Base-by-base conservation (phyloP, 2,888 invertebrate genomes). In the Girardia tigrina region DNA sequence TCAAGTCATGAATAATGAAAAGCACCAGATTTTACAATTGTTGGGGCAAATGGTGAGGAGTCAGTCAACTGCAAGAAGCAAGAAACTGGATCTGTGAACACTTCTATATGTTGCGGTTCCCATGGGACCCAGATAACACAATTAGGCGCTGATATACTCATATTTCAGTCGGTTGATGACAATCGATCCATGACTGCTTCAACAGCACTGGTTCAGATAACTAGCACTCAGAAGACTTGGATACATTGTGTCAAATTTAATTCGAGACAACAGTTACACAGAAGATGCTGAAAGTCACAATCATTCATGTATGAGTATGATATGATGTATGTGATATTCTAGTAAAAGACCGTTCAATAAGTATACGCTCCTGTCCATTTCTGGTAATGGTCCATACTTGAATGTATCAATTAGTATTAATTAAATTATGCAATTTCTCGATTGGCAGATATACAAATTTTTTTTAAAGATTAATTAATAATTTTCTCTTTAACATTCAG, bases 1-100 rank as follows among this genome's bases (percentile, higher is more conserved):
- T 56, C 56, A 56, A 56, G 56, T 56, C 56, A 56, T 56, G 56
- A 56, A 56, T 56, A 56, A 56, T 56, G 56, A 56, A 56, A 56
- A 56, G 56, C 56, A 56, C 56, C 56, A 56, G 56, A 56, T 56
- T 56, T 56, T 56, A 56, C 56, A 56, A 56, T 56, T 56, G 56
- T 56, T 56, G 56, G 56, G 56, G 56, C 56, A 56, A 56, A 6
- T 56, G 56, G 56, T 56, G 56, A 56, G 56, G 56, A 56, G 56
- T 56, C 56, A 56, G 56, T 56, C 56, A 56, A 56, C 56, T 56
- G 56, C 56, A 56, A 56, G 56, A 56, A 56, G 56, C 56, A 56
- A 56, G 56, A 56, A 56, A 56, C 56, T 56, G 56, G 56, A 56
- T 56, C 56, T 56, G 56, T 56, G 56, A 56, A 56, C 56, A 56